A percentile compares a stretch with the other conserved stretches of the same genome.
phyloP scores from a whole-genome alignment of 2,113 vertebrate species.

The Raphicerus campestris region DNA sequence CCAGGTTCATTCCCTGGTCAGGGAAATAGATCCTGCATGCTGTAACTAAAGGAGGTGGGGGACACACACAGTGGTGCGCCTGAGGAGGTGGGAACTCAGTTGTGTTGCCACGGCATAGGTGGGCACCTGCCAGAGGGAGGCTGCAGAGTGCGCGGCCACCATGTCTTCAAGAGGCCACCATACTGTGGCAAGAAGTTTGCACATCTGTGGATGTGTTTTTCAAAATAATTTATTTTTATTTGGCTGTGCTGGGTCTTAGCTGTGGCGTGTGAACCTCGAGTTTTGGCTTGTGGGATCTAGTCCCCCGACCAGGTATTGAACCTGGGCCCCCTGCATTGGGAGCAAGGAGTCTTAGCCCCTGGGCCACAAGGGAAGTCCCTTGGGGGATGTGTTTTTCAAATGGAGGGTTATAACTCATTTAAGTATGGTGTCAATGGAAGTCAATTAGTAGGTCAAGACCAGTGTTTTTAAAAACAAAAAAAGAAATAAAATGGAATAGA shows the following conservation, averaged over 20 bases:
- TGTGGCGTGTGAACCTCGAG: neutral
- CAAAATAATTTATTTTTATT: neutral
- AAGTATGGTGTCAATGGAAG: neutral
- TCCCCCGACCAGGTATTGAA: neutral
- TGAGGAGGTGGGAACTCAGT: neutral
- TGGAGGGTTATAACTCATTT: neutral
- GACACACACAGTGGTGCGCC: rapidly evolving
- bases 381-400: neutral
- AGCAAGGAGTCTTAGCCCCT: neutral
- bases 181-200: neutral
- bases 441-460: neutral
- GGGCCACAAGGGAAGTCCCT: neutral
- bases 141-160: neutral
- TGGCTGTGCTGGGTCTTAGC: neutral
- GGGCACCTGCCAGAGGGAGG: neutral
- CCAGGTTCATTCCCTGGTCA: neutral
- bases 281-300: neutral
- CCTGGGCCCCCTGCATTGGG: neutral
- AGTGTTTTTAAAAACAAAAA: neutral
- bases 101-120: neutral
- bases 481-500: neutral
- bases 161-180: neutral
- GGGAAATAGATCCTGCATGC: neutral
- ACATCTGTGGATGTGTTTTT: neutral
- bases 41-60: neutral